A percentile compares a stretch with the other conserved stretches of the same genome.
Conservation (phyloP, 2,113 vertebrate species). For the Pogonocichla stellata region DNA sequence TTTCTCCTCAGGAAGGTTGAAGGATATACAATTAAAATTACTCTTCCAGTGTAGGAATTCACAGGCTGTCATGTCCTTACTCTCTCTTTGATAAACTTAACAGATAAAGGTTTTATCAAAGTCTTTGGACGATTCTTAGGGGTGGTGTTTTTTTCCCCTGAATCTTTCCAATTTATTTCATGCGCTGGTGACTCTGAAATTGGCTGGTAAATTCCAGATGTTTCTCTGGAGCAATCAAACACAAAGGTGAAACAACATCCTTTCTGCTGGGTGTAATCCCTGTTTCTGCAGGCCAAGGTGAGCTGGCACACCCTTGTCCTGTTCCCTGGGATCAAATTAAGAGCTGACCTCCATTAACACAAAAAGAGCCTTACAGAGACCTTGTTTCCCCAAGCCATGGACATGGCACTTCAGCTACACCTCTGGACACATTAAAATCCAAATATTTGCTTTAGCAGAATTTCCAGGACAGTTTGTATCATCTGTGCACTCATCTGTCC, state of each 20-base stretch:
- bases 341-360: not conserved
- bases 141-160: fast-evolving
- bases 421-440: not conserved
- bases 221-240: not conserved
- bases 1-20: not conserved
- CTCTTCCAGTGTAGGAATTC: not conserved
- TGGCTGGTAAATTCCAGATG: not conserved
- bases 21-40: not conserved
- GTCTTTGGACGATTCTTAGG: not conserved
- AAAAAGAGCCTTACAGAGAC: not conserved
- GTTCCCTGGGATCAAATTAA: not conserved
- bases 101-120: not conserved
- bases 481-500: not conserved
- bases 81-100: not conserved
- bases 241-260: not conserved
- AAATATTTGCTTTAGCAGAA: not conserved
- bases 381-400: not conserved
- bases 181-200: not conserved
- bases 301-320: not conserved
- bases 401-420: not conserved
- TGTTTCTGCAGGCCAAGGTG: not conserved
- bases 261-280: not conserved
- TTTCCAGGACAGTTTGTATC: not conserved
- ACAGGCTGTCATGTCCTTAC: not conserved
- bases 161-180: not conserved